These are phyloP conservation scores for Augochlora pura DNA, from an alignment of 1,140 invertebrate genomes.

Conservation along the genomic window DNA sequence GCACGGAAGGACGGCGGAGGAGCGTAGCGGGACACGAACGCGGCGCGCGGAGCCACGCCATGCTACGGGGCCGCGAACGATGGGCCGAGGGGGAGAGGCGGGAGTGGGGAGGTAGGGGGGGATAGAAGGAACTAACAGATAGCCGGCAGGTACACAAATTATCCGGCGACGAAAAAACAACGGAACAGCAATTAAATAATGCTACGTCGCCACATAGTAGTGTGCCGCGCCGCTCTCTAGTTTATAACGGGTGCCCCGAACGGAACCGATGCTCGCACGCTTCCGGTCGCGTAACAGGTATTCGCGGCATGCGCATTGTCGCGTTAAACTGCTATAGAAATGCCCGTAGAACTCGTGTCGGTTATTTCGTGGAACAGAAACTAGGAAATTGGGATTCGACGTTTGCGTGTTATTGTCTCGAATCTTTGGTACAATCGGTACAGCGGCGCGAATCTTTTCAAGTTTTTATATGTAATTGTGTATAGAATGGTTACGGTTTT, in stretches of 20 bases:
- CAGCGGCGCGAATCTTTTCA: too few species aligned
- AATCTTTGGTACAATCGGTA: too few species aligned
- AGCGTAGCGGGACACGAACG: neutral
- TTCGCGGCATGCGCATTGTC: too few species aligned
- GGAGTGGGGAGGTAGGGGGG: too few species aligned
- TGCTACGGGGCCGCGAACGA: neutral
- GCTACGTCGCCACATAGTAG: slow-evolving; percentile 71
- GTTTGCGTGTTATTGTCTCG: too few species aligned
- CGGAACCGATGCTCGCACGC: neutral
- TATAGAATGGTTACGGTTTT: too few species aligned
- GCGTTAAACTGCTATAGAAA: too few species aligned
- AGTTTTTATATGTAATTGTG: too few species aligned
- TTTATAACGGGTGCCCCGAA: slow-evolving; percentile 62
- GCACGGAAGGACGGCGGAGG: slow-evolving; percentile 14
- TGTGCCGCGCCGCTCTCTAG: slow-evolving; percentile 45
- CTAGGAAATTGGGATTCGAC: too few species aligned
- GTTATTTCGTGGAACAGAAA: too few species aligned
- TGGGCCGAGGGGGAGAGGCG: too few species aligned
- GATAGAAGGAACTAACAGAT: slow-evolving; percentile 47
- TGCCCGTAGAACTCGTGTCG: too few species aligned
- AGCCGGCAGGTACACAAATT: slow-evolving; percentile 77
- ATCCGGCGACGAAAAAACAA: slow-evolving; percentile 79
- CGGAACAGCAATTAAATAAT: slow-evolving; percentile 78
- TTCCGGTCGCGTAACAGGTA: neutral
- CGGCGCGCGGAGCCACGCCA: slow-evolving; percentile 22